A percentile compares a stretch with the other conserved stretches of the same genome.
These are phyloP conservation scores for Trichogramma dendrolimi DNA, from an alignment of 2,888 invertebrate species.

Conservation along the genomic window DNA sequence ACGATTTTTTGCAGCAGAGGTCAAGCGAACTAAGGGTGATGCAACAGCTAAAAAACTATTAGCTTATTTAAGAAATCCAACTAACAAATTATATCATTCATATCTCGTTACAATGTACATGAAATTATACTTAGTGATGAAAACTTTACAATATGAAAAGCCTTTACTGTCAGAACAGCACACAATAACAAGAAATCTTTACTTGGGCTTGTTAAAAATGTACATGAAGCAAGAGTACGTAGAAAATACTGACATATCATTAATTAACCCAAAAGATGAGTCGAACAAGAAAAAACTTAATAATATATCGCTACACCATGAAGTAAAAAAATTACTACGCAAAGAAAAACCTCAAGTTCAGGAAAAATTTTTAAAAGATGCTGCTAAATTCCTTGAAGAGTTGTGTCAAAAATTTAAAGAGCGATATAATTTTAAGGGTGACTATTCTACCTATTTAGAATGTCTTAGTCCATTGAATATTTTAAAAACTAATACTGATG, in stretches of 20 bases:
- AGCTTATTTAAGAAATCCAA: conserved; percentile 26
- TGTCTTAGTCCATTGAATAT: conserved; percentile 25
- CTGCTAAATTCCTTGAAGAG: conserved; percentile 26
- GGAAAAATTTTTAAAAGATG: conserved; percentile 24
- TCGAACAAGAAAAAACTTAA: conserved; percentile 17
- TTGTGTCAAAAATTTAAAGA: conserved; percentile 29
- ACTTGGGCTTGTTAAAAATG: conserved; percentile 23
- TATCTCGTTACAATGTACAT: conserved; percentile 31
- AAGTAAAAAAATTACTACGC: conserved; percentile 21
- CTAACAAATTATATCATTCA: conserved; percentile 27
- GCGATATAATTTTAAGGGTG: conserved; percentile 31
- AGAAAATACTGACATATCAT: conserved; percentile 14
- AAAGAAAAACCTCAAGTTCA: conserved; percentile 19
- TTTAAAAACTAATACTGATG: conserved; percentile 8
- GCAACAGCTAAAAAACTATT: conserved; percentile 28
- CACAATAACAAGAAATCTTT: conserved; percentile 22
- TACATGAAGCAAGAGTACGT: conserved; percentile 31
- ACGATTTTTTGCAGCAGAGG: conserved; percentile 33
- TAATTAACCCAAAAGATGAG: conserved; percentile 26
- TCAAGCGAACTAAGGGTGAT: conserved; percentile 11
- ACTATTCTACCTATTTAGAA: conserved; percentile 14
- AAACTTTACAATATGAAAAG: conserved; percentile 29
- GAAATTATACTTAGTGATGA: conserved; percentile 29
- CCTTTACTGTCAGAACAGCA: conserved; percentile 22
- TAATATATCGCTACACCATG: conserved; percentile 29